Evolutionary conservation across 2,888 invertebrate genomes (phyloP).

Genomic region (Timema podura): DNA sequence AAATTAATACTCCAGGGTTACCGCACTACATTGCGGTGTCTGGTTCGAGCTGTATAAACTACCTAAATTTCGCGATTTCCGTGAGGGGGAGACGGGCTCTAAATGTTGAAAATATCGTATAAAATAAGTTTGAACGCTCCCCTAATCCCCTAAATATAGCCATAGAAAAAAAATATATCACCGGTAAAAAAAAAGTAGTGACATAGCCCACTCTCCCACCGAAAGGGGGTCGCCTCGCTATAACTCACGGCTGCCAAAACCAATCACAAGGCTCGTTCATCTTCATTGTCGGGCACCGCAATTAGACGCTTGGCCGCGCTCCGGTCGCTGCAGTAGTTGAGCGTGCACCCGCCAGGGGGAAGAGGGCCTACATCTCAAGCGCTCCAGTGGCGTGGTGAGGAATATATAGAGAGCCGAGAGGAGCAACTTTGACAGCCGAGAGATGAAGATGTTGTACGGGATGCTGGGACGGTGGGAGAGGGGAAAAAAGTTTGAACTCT

Average conservation of each 20-base stretch:
- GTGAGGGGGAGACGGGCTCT: too few relatives aligned
- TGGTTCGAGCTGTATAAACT: too few relatives aligned
- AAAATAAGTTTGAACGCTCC: too few relatives aligned
- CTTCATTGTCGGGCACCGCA: conserved; percentile 63
- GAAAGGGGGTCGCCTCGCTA: conserved; percentile 10
- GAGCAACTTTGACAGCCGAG: conserved; percentile 12
- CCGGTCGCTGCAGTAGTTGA: conserved; percentile 6
- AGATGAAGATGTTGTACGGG: conserved; percentile 12
- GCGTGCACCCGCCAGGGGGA: conserved; percentile 3
- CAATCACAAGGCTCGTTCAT: conserved; percentile 63
- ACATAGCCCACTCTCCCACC: background rate
- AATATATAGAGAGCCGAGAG: conserved; percentile 9
- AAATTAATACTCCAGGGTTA: too few relatives aligned
- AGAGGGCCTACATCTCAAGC: background rate
- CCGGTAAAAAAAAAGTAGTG: too few relatives aligned
- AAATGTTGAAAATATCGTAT: too few relatives aligned
- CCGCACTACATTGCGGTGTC: too few relatives aligned
- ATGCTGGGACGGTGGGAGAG: background rate
- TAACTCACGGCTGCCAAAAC: conserved; percentile 46
- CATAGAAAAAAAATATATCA: background rate
- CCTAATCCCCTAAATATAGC: background rate
- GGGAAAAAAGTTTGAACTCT: too few relatives aligned
- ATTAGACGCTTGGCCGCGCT: conserved; percentile 63
- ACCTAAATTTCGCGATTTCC: too few relatives aligned
- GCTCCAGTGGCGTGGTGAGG: background rate